Evolutionary conservation across 92 coral and sea anemone genomes (phyloP), one percentile per base, ranked within the genome.

Genomic region (Bergia puertoricense): DNA sequence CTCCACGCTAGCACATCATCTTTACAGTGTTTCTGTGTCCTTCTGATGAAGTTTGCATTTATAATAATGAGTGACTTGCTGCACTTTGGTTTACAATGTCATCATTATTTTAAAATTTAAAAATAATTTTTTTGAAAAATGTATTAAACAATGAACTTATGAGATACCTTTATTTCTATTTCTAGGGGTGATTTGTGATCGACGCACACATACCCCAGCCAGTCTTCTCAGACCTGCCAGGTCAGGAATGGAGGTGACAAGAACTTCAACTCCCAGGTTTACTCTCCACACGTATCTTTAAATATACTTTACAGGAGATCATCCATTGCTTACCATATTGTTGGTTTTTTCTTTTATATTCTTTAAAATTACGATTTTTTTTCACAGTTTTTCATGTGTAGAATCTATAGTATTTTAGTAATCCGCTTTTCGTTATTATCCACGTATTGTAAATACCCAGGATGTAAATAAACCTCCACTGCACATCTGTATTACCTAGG

Each of bases 151-250:
- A 30, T 48, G 5, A 48, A 10, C 65, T 56, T 9, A 15, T 22
- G 20, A n/a, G 16, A 6, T 79, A 22, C 8, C 59, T 44, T 20
- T 37, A 36, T 48, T 51, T 45, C 11, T 30, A 1, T 45, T 82
- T 16, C 16, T 38, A 84, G 87, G 87, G 40, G 43, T 84, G 66
- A 51, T 48, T 45, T 45, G 87, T 50, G 87, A 84, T 30, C 57
- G 87, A 11, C 66, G 87, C 9, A 68, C 79, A 46, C 78, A 30
- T 8, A 48, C 78, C 5, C 79, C 87, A 71, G 67, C 79, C 8
- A 48, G 79, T 36, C 23, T 84, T 36, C 79, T 84, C 0, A 84
- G 77, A 84, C 87, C 87, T 30, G 87, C 39, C 11, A 40, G 6
- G 23, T 69, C 87, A 14, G 87, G 39, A 1, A 45, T 84, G 65